These are phyloP conservation scores for Amiota communis DNA, from an alignment of 2,888 invertebrate genomes.

Conservation along the genomic window DNA sequence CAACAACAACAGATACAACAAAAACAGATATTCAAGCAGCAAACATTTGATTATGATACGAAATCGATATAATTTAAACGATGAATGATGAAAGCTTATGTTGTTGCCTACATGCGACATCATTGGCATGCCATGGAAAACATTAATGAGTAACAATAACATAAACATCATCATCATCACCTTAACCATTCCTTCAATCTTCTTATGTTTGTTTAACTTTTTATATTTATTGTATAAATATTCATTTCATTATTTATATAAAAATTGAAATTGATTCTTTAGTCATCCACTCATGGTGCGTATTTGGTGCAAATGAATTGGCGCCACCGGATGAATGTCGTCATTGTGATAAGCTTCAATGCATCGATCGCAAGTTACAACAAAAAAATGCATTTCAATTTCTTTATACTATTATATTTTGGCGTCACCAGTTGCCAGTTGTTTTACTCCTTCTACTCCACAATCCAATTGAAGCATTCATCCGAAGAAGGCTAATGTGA, in stretches of 20 bases:
- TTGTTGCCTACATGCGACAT: background rate
- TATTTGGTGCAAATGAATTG: constrained; percentile 12
- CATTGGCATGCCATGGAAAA: background rate
- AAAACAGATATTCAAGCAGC: constrained; percentile 48
- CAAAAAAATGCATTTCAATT: too few relatives aligned
- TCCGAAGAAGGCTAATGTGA: too few relatives aligned
- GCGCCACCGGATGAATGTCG: constrained; percentile 7
- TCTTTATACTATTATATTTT: too few relatives aligned
- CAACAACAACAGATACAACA: constrained; percentile 20
- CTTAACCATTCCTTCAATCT: background rate
- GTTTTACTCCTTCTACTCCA: too few relatives aligned
- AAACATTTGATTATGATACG: constrained; percentile 68
- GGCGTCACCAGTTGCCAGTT: too few relatives aligned
- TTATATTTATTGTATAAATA: constrained; percentile 4
- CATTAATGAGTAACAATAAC: constrained; percentile 5
- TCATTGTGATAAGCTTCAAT: background rate
- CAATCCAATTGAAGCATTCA: too few relatives aligned
- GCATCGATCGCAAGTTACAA: constrained; percentile 1
- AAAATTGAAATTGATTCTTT: background rate
- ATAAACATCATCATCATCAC: too few relatives aligned
- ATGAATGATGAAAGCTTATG: constrained; percentile 25
- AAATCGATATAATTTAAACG: constrained; percentile 69
- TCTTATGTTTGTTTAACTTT: background rate
- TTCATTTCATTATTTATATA: background rate
- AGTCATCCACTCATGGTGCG: too few relatives aligned